A percentile compares a stretch with the other conserved stretches of the same genome.
Conservation (phyloP, 2,888 invertebrate genomes). For the Drosophila rellima region DNA sequence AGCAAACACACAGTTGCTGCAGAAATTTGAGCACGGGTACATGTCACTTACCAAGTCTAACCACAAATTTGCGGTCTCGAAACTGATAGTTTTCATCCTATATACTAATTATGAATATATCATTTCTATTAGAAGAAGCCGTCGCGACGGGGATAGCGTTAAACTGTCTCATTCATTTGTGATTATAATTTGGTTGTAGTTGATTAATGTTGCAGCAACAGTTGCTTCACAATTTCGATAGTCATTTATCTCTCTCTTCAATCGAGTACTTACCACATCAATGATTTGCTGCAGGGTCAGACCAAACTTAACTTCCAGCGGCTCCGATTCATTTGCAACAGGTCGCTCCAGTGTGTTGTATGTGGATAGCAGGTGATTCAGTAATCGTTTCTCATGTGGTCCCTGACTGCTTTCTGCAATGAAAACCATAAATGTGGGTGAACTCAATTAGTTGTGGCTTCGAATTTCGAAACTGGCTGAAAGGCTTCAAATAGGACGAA, state of each 20-base stretch:
- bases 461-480: conserved; percentile 1
- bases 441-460: conserved; percentile 42
- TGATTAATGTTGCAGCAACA: conserved; percentile 25
- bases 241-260: conserved; percentile 15
- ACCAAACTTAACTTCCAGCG: conserved; percentile 95
- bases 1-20: background rate
- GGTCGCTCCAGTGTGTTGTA: conserved; percentile 96
- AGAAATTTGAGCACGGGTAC: conserved; percentile 81
- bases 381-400: conserved; percentile 94
- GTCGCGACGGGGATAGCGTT: conserved; percentile 37
- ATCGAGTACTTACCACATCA: conserved; percentile 93
- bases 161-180: conserved; percentile 24
- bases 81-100: conserved; percentile 95
- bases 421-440: conserved; percentile 19
- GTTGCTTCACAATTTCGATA: conserved; percentile 28
- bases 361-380: conserved; percentile 92
- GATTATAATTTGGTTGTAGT: conserved; percentile 34
- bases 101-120: conserved; percentile 13
- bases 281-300: conserved; percentile 97
- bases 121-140: conserved; percentile 10
- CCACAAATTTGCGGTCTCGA: conserved; percentile 98
- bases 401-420: conserved; percentile 94
- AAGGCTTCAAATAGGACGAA: conserved; percentile 1
- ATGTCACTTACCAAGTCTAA: conserved; percentile 97
- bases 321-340: conserved; percentile 96